Evolutionary conservation across 2,113 vertebrate species (phyloP), one percentile per base, ranked within the genome.

Genomic region (Hystrix brachyura): DNA sequence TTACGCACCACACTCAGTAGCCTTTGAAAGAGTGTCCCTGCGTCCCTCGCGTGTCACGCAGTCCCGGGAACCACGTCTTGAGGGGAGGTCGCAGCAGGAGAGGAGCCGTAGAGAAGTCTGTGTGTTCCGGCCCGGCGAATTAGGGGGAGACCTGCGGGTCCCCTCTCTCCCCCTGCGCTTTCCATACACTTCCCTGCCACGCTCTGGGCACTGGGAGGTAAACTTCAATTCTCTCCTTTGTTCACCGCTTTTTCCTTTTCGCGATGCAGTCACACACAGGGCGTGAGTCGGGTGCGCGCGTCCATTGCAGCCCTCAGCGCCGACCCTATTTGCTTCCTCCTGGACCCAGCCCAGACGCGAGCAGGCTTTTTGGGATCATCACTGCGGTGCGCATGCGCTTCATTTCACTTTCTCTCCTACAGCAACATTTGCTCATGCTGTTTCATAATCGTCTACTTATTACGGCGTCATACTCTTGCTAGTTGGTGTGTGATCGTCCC

Each of bases 321-420:
- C 5, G 14, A 53, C 69, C 64, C 79, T 57, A 17, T 38, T 8
- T 76, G 25, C 85, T 90, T 92, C 60, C 76, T 87, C 59, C 57
- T 23, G 69, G 83, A 87, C 10, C 80, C 34, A 13, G 51, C 60
- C 71, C 71, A 60, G 78, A 38, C 21, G 43, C 9, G 32, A 29
- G 25, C 23, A 60, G 34, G 7, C 11, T 55, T 88, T 60, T 46
- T 11, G n/a, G 79, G 65, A 93, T 80, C 60, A 43, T 65, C 29
- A 13, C 38, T n/a, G 8, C 3, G 48, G 23, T 60, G 13, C 23
- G 13, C 0, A 2, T 60, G 48, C 57, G 79, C 72, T 79, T 34
- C 34, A 53, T 93, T 87, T 90, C n/a, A 62, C 19, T 34, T 86
- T 87, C 71, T 71, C 43, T 92, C 57, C 72, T 96, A 67, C 21